A percentile compares a stretch with the other conserved stretches of the same genome.
Evolutionary conservation across 2,113 vertebrate genomes (phyloP).

Genomic region (Nerophis ophidion): DNA sequence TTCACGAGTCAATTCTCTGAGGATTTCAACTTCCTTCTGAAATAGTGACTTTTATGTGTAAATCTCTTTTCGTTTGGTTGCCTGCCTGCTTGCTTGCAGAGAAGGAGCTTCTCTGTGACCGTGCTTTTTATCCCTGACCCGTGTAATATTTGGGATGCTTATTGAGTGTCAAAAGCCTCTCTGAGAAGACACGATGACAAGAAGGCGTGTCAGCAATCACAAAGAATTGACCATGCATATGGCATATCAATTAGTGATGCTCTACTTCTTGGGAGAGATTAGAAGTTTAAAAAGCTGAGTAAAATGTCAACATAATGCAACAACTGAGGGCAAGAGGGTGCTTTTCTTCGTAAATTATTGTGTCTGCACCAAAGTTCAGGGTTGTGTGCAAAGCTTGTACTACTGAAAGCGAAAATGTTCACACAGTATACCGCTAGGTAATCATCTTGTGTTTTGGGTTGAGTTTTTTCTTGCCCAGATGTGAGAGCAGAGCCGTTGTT

Average conservation of each 20-base stretch:
- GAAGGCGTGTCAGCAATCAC: slow-evolving; percentile 3
- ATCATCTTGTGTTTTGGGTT: too few species aligned
- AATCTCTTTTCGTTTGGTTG: background rate
- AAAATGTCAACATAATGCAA: slow-evolving; percentile 2
- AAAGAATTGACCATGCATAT: slow-evolving; percentile 24
- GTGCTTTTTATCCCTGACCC: slow-evolving; percentile 25
- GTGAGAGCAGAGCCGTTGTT: too few species aligned
- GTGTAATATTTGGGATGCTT: slow-evolving; percentile 21
- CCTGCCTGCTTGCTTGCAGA: slow-evolving; percentile 4
- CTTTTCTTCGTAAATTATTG: background rate
- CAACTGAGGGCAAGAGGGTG: background rate
- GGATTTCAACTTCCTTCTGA: background rate
- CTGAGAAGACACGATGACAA: slow-evolving; percentile 22
- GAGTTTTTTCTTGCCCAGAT: too few species aligned
- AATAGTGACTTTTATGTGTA: background rate
- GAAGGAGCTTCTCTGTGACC: background rate
- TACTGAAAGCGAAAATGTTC: too few species aligned
- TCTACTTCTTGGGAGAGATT: slow-evolving; percentile 1
- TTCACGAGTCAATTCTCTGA: background rate
- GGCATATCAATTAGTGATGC: slow-evolving; percentile 30
- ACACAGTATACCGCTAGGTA: too few species aligned
- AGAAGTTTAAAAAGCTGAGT: slow-evolving; percentile 5
- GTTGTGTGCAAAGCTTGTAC: background rate
- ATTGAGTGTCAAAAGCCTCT: slow-evolving; percentile 16
- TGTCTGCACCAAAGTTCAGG: background rate